Evolutionary conservation across 2,113 vertebrate genomes (phyloP), one percentile per base, ranked within the genome.

Genomic region (Larimichthys polyactis): DNA sequence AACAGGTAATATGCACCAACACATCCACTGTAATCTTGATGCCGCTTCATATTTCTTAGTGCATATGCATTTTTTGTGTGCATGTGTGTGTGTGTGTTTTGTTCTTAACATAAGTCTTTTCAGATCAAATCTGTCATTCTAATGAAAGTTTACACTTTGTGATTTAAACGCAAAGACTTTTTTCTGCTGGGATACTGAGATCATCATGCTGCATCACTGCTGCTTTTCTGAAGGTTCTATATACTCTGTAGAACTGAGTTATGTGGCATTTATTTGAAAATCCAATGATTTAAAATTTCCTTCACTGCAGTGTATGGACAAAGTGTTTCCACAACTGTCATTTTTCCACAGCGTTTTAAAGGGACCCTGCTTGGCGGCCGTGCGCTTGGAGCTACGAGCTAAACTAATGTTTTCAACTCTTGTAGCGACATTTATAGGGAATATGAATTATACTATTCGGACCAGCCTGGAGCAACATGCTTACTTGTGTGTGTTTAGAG

Each of bases 211-310:
- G 85, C 83, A 78, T 86, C 48, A 6, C 71, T 65, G 52, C 75
- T 73, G 74, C 78, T 86, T 85, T 67, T 71, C 71, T 83, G 80
- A 71, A 59, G 19, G 51, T 67, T 79, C 76, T 73, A 22, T 75
- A 52, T 5, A 77, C 75, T 81, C 72, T n/a, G 68, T 75, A 73
- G 76, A 79, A 32, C 57, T 68, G 82, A 93, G 83, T 92, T 90
- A 91, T 88, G 82, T 75, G 73, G 74, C 87, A 87, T 88, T 92
- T 93, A 93, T 93, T 91, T 93, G 86, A 89, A 90, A 92, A 84
- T 67, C 71, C 78, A 74, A 36, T 92, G 84, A 91, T 90, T 90
- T 90, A 80, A 89, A 85, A 81, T 87, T 85, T 90, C 82, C 77
- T 76, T 84, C 65, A 40, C 71, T 84, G 77, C 74, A 71, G 85